Evolutionary conservation across 2,888 invertebrate genomes (phyloP).

Genomic region (Atethmia centrago): DNA sequence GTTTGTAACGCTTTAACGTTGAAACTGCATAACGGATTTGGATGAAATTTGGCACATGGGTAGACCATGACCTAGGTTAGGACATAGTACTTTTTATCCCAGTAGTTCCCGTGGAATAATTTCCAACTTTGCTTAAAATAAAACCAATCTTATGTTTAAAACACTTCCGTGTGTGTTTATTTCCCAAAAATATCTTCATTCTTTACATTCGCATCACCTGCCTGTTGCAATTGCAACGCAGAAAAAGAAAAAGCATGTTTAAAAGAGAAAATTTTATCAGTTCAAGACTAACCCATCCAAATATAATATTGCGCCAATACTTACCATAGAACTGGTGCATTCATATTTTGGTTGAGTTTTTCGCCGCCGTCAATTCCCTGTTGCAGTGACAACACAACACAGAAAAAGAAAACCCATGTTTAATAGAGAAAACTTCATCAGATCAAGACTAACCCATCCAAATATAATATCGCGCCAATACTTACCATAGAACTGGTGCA

Average conservation of each 20-base stretch:
- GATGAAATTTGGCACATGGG: no score
- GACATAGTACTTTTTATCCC: no score
- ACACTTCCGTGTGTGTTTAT: not conserved
- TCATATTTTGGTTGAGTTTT: conserved; percentile 91
- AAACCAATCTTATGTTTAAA: no score
- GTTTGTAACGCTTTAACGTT: no score
- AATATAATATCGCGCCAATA: conserved; percentile 80
- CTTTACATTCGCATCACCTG: not conserved
- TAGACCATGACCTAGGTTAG: no score
- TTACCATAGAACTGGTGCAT: conserved; percentile 86
- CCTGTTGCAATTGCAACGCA: no score
- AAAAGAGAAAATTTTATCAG: conserved; percentile 45
- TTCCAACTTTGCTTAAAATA: no score
- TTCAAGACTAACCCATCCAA: conserved; percentile 71
- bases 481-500: conserved; percentile 85
- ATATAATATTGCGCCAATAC: conserved; percentile 81
- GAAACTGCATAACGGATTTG: no score
- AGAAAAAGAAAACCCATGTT: not conserved
- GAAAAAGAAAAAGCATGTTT: not conserved
- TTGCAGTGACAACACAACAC: not conserved
- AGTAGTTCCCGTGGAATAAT: no score
- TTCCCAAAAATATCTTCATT: not conserved
- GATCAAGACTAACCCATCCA: conserved; percentile 72
- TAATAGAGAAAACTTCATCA: conserved; percentile 30
- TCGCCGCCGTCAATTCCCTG: conserved; percentile 88